Evolutionary conservation across 2,888 invertebrate genomes (phyloP).

Genomic region (Drosophila basisetae): DNA sequence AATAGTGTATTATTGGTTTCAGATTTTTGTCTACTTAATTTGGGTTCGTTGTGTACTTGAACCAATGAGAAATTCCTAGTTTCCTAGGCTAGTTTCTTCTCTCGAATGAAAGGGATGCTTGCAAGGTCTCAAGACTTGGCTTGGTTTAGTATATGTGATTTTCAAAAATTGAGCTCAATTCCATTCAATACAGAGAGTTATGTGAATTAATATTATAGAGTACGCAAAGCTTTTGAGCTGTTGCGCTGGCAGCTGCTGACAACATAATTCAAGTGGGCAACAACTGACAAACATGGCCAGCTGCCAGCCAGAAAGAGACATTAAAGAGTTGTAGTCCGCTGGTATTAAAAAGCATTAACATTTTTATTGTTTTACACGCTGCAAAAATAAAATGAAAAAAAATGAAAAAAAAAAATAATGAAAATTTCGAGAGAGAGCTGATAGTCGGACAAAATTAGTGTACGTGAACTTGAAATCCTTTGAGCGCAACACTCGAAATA

Average conservation of each 20-base stretch:
- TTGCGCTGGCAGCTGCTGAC: conserved; percentile 77
- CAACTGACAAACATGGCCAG: conserved; percentile 50
- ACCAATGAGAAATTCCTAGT: not conserved
- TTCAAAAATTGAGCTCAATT: not conserved
- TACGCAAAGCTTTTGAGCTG: conserved; percentile 42
- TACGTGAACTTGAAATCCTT: conserved; percentile 81
- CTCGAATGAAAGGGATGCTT: not conserved
- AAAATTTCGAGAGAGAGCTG: conserved; percentile 7
- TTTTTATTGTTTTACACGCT: conserved; percentile 66
- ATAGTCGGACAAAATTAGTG: conserved; percentile 58
- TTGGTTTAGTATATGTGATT: not conserved
- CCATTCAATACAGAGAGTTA: conserved; percentile 1
- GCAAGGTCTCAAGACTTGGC: conserved; percentile 31
- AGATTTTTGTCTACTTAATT: not conserved
- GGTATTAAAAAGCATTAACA: conserved; percentile 66
- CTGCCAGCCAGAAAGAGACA: conserved; percentile 45
- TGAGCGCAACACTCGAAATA: conserved; percentile 73
- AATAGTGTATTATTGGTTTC: not conserved
- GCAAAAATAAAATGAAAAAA: conserved; percentile 25
- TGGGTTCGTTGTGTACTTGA: not conserved
- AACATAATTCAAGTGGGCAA: conserved; percentile 79
- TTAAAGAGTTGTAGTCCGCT: conserved; percentile 74
- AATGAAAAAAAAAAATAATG: not conserved
- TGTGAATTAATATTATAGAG: not conserved
- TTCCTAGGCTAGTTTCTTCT: not conserved